Evolutionary conservation across 2,797 vertebrate species (phyloP).

Genomic region (Pseudopleuronectes americanus): DNA sequence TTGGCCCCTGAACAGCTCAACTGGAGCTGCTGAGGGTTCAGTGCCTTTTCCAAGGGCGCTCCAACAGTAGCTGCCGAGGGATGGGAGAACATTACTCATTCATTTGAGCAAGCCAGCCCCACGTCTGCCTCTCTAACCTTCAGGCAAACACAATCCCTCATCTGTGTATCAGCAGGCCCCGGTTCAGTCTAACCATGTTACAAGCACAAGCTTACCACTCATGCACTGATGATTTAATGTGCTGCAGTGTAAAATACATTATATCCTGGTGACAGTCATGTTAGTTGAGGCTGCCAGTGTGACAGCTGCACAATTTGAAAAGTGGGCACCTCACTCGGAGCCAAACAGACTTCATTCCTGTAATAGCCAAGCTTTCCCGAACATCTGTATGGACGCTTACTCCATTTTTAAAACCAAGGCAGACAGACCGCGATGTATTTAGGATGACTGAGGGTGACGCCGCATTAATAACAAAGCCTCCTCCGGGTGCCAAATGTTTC

Average conservation of each 20-base stretch:
- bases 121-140: conserved; percentile 57
- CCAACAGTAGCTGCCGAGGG: conserved; percentile 63
- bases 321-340: conserved; percentile 19
- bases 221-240: conserved; percentile 45
- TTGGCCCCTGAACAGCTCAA: conserved; percentile 70
- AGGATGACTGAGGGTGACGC: conserved; percentile 26
- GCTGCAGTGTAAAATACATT: conserved; percentile 36
- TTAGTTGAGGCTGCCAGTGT: conserved; percentile 47
- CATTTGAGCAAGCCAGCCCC: conserved; percentile 56
- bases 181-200: conserved; percentile 30
- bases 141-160: conserved; percentile 49
- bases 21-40: conserved; percentile 66
- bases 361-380: conserved; percentile 17
- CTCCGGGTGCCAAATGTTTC: conserved; percentile 23
- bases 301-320: conserved; percentile 50
- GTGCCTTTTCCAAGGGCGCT: conserved; percentile 73
- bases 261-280: conserved; percentile 31
- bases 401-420: conserved; percentile 32
- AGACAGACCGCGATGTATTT: conserved; percentile 29
- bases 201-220: conserved; percentile 13
- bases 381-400: conserved; percentile 29
- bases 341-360: conserved; percentile 24
- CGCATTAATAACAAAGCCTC: conserved; percentile 39
- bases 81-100: conserved; percentile 70
- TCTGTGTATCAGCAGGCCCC: conserved; percentile 36